Evolutionary conservation across 2,113 vertebrate genomes (phyloP).

Genomic region (Esox niger): DNA sequence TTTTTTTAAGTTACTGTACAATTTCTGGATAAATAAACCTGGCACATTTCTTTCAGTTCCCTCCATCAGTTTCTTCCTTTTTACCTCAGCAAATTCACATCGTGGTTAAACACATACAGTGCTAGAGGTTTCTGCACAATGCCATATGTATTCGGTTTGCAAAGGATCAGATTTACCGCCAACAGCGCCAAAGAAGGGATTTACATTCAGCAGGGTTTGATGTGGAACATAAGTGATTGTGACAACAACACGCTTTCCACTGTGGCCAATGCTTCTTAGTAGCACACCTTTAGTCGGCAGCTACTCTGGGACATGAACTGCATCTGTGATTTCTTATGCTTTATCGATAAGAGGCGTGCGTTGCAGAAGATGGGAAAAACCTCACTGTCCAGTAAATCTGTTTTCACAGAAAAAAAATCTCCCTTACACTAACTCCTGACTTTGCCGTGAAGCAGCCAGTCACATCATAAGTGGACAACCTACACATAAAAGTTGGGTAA

Average conservation of each 20-base stretch:
- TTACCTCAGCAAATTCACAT: slow-evolving; percentile 41
- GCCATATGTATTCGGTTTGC: slow-evolving; percentile 57
- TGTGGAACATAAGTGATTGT: slow-evolving; percentile 32
- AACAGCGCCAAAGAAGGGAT: slow-evolving; percentile 43
- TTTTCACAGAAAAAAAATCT: too few relatives aligned
- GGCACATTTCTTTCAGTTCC: not conserved
- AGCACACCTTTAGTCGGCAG: not conserved
- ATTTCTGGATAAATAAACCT: slow-evolving; percentile 20
- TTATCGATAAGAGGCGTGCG: too few relatives aligned
- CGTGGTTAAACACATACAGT: slow-evolving; percentile 34
- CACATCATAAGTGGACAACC: not conserved
- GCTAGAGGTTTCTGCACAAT: slow-evolving; percentile 58
- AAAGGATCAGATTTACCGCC: slow-evolving; percentile 44
- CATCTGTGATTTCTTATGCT: too few relatives aligned
- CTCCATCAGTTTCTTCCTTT: not conserved
- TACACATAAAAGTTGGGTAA: too few relatives aligned
- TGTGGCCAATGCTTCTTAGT: slow-evolving; percentile 1
- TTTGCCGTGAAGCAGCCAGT: slow-evolving; percentile 7
- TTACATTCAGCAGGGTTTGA: slow-evolving; percentile 38
- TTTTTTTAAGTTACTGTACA: slow-evolving; percentile 32
- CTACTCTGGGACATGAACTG: slow-evolving; percentile 1
- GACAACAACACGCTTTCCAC: slow-evolving; percentile 18
- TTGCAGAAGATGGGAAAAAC: too few relatives aligned
- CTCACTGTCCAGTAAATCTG: too few relatives aligned
- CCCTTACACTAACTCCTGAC: too few relatives aligned